These are phyloP conservation scores for Cyclargus thomasi DNA, from an alignment of 1,140 invertebrate genomes.

Conservation along the genomic window DNA sequence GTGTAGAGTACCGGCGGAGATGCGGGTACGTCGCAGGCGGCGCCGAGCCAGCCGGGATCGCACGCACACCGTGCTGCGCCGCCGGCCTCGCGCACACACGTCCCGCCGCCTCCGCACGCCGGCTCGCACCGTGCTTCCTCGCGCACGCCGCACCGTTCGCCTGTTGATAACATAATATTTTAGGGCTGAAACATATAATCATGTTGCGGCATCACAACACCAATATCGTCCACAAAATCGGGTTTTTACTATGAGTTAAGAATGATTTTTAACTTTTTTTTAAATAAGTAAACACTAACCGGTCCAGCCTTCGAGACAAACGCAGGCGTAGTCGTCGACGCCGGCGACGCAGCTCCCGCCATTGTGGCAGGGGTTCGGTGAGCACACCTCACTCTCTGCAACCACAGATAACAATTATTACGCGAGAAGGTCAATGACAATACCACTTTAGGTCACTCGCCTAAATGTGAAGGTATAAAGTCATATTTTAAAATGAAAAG, in stretches of 20 bases:
- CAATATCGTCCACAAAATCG: no score
- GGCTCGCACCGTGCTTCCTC: constrained; percentile 83
- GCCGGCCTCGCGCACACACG: constrained; percentile 81
- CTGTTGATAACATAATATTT: constrained; percentile 32
- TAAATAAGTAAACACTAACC: constrained; percentile 63
- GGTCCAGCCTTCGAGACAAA: constrained; percentile 86
- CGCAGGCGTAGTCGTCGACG: constrained; percentile 85
- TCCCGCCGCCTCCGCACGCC: constrained; percentile 91
- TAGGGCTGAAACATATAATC: no score
- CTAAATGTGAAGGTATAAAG: no score
- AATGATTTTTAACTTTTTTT: no score
- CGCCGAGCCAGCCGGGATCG: constrained; percentile 33
- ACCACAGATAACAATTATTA: neutral
- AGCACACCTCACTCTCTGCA: constrained; percentile 80
- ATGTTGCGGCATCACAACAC: no score
- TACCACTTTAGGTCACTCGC: no score
- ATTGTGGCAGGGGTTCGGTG: constrained; percentile 87
- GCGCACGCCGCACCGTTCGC: constrained; percentile 44
- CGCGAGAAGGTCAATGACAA: no score
- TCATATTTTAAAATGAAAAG: no score
- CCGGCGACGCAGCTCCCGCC: constrained; percentile 88
- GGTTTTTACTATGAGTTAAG: no score
- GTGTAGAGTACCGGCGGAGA: constrained; percentile 22
- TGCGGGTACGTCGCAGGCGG: constrained; percentile 76
- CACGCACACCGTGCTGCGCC: constrained; percentile 77